Evolutionary conservation across 2,113 vertebrate species (phyloP).

Genomic region (Chaetodon trifascialis): DNA sequence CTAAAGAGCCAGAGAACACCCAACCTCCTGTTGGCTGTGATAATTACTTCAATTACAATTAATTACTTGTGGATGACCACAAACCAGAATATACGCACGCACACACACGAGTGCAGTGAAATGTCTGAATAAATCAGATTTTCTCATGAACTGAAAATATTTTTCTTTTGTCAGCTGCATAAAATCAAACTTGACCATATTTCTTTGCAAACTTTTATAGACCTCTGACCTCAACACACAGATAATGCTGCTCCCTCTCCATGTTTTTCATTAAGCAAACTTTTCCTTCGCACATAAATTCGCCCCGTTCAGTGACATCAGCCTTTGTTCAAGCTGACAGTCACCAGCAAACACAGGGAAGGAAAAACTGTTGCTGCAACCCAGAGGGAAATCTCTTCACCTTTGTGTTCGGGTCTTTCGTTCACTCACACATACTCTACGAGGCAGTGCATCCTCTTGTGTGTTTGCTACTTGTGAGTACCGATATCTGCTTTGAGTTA

Average conservation of each 20-base stretch:
- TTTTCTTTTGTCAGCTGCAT: not conserved
- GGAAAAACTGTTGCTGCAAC: slow-evolving; percentile 18
- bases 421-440: not conserved
- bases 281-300: slow-evolving; percentile 30
- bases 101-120: not conserved
- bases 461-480: slow-evolving; percentile 62
- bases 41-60: slow-evolving; percentile 37
- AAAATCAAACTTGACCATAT: slow-evolving; percentile 11
- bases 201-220: slow-evolving; percentile 6
- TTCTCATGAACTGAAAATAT: not conserved
- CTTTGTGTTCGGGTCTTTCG: not conserved
- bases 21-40: not conserved
- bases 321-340: slow-evolving; percentile 10
- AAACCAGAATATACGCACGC: not conserved
- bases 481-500: slow-evolving; percentile 55
- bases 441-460: not conserved
- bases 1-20: not conserved
- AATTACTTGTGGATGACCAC: slow-evolving; percentile 14
- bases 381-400: slow-evolving; percentile 14
- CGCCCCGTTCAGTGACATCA: slow-evolving; percentile 31
- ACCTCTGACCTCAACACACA: slow-evolving; percentile 37
- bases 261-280: slow-evolving; percentile 49
- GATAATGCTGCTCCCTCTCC: slow-evolving; percentile 1
- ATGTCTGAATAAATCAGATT: slow-evolving; percentile 29
- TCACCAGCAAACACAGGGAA: not conserved